phyloP scores from a whole-genome alignment of 2,888 invertebrate genomes.

The Perdita meconis region DNA sequence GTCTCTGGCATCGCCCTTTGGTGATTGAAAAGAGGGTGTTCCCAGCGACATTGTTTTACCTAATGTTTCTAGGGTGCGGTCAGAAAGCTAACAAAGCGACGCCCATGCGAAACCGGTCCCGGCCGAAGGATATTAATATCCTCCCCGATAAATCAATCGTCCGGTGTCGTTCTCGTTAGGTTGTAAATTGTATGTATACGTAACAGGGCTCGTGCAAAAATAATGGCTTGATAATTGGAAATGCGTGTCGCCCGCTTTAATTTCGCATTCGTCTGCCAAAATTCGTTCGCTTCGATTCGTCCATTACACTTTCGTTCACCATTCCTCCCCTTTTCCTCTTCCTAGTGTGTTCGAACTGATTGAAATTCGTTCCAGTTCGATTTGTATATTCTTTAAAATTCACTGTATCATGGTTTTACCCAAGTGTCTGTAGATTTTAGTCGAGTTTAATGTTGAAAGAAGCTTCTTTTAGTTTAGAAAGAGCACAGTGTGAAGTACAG shows the following conservation, averaged over 20 bases:
- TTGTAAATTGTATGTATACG: constrained; percentile 38
- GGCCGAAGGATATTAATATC: constrained; percentile 59
- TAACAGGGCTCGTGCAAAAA: constrained; percentile 39
- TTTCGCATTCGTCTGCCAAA: constrained; percentile 36
- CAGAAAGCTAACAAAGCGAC: constrained; percentile 70
- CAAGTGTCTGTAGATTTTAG: too few species aligned
- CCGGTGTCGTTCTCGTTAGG: constrained; percentile 40
- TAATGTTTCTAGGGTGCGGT: constrained; percentile 67
- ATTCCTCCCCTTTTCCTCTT: too few species aligned
- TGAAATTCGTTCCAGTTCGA: too few species aligned
- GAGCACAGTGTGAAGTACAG: not conserved
- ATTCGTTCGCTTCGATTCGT: not conserved
- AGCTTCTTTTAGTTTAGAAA: not conserved
- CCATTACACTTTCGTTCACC: not conserved
- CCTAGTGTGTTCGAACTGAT: too few species aligned
- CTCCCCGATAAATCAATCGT: constrained; percentile 61
- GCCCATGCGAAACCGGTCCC: constrained; percentile 60
- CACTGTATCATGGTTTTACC: not conserved
- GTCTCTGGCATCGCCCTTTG: constrained; percentile 45
- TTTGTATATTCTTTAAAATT: not conserved
- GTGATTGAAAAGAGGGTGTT: constrained; percentile 71
- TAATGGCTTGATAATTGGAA: constrained; percentile 51
- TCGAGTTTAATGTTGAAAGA: too few species aligned
- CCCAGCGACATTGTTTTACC: constrained; percentile 55
- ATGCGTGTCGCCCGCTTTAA: constrained; percentile 34